Conservation (phyloP, 1,140 invertebrate species). For the Caerostris darwini region DNA sequence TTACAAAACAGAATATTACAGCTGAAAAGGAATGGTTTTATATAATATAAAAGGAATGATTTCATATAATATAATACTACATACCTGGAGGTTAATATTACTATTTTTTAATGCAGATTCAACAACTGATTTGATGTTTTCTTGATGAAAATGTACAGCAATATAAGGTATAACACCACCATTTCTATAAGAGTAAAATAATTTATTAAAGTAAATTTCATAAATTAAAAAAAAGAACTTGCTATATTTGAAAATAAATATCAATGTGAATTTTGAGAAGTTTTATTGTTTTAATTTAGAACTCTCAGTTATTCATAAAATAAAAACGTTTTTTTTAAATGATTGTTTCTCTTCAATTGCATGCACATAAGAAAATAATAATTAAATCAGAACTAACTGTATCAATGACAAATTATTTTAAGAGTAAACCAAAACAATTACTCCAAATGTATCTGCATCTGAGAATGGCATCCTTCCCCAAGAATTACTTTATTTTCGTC, state of each 20-base stretch:
- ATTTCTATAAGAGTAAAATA: conserved; percentile 85
- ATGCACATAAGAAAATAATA: neutral
- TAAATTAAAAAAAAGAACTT: neutral
- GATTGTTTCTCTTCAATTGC: neutral
- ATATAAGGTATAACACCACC: conserved; percentile 95
- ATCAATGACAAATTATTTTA: too few relatives aligned
- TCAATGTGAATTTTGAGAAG: too few relatives aligned
- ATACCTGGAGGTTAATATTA: conserved; percentile 55
- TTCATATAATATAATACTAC: too few relatives aligned
- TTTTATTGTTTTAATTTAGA: too few relatives aligned
- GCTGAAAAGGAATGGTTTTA: too few relatives aligned
- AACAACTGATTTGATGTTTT: conserved; percentile 90
- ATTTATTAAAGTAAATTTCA: conserved; percentile 40
- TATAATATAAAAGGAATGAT: too few relatives aligned
- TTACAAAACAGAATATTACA: too few relatives aligned
- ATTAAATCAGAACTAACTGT: too few relatives aligned
- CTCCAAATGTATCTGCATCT: conserved; percentile 88
- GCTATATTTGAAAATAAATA: neutral
- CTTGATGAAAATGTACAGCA: conserved; percentile 90
- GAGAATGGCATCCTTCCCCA: conserved; percentile 90
- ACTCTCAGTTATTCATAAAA: neutral
- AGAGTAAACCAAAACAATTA: conserved; percentile 81
- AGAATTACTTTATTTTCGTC: conserved; percentile 87
- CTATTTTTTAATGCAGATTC: conserved; percentile 85
- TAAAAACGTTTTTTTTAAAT: neutral